Evolutionary conservation across 2,888 invertebrate species (phyloP).

Genomic region (Drosophila mercatorum): DNA sequence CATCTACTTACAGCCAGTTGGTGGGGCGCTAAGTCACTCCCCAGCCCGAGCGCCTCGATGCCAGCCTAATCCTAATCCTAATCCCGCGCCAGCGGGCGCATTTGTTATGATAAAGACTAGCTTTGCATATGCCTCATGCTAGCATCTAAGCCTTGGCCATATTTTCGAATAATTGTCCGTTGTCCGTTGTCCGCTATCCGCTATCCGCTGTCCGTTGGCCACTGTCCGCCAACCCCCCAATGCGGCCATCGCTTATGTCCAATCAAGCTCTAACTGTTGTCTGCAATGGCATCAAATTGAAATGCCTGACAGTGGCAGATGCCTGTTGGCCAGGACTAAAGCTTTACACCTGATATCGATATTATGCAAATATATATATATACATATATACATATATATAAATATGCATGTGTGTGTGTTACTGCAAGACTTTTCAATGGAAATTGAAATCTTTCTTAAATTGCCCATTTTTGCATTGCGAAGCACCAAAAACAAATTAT

Average conservation of each 20-base stretch:
- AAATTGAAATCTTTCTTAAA: constrained; percentile 26
- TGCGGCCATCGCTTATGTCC: neutral
- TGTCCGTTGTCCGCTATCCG: constrained; percentile 4
- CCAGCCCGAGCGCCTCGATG: neutral
- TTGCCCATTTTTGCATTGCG: constrained; percentile 32
- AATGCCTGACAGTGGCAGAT: constrained; percentile 32
- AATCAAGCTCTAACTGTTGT: neutral
- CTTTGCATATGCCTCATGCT: constrained; percentile 59
- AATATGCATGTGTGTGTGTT: neutral
- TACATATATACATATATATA: neutral
- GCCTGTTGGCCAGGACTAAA: constrained; percentile 13
- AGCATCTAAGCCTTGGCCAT: constrained; percentile 22
- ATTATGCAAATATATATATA: constrained; percentile 3
- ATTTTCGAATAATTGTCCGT: constrained; percentile 63
- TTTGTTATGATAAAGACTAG: constrained; percentile 47
- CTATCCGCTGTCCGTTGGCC: neutral
- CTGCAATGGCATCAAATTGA: constrained; percentile 15
- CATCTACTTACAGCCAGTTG: constrained; percentile 37
- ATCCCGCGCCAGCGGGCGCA: constrained; percentile 35
- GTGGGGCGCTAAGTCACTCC: constrained; percentile 54
- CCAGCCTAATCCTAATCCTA: constrained; percentile 40
- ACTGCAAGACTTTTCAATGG: constrained; percentile 1
- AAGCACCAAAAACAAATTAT: constrained; percentile 5
- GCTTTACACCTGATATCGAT: constrained; percentile 26
- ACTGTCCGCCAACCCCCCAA: no score